A percentile compares a stretch with the other conserved stretches of the same genome.
phyloP scores from a whole-genome alignment of 2,113 vertebrate species.

The Anolis carolinensis region DNA sequence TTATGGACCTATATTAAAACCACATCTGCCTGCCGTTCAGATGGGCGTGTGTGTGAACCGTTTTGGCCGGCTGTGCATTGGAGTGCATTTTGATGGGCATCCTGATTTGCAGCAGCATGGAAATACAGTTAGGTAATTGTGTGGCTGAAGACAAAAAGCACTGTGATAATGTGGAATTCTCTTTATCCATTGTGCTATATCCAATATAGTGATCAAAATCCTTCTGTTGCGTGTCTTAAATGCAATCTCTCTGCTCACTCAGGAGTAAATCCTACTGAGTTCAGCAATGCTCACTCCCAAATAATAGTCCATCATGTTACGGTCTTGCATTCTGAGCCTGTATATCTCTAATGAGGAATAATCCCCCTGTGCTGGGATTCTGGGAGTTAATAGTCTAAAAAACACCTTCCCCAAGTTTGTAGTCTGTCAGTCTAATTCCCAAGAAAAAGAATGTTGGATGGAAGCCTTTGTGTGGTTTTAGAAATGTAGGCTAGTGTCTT shows the following conservation, averaged over 20 bases:
- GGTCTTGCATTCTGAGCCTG: no score
- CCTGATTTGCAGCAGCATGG: neutral
- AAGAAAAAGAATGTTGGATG: neutral
- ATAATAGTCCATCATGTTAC: no score
- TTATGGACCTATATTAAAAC: conserved; percentile 2
- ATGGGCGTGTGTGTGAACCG: neutral
- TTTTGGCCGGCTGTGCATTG: neutral
- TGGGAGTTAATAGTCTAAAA: no score
- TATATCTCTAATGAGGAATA: no score
- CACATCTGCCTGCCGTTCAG: neutral
- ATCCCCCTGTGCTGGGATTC: no score
- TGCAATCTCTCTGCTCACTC: neutral
- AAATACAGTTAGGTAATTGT: neutral
- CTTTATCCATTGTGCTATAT: conserved; percentile 1
- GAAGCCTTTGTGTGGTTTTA: neutral
- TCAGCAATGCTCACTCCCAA: no score
- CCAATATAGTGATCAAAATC: neutral
- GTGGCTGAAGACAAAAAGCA: neutral
- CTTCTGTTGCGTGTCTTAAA: neutral
- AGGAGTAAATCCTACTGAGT: neutral
- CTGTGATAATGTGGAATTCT: neutral
- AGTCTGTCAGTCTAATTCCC: neutral
- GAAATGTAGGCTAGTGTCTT: no score
- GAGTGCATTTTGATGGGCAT: neutral
- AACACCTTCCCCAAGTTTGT: no score